Conservation (phyloP, 2,888 invertebrate species). For the Nemapogon koenigi region DNA sequence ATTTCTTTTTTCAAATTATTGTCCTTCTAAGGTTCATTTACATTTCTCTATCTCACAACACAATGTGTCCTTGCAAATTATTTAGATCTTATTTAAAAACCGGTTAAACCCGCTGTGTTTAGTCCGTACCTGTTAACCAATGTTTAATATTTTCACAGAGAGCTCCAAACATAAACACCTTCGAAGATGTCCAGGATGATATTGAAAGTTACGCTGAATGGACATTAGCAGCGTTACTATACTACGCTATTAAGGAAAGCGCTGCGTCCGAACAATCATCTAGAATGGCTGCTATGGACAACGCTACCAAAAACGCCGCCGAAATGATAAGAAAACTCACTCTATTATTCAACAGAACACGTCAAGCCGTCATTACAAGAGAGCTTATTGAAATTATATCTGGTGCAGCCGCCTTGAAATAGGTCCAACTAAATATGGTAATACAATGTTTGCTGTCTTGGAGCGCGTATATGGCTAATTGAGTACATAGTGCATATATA, state of each 20-base stretch:
- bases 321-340: conserved; percentile 81
- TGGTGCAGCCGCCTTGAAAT: conserved; percentile 79
- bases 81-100: no score
- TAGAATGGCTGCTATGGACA: conserved; percentile 86
- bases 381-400: conserved; percentile 93
- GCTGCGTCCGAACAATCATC: conserved; percentile 80
- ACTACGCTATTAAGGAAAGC: conserved; percentile 77
- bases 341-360: conserved; percentile 76
- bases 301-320: conserved; percentile 81
- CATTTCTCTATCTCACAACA: no score
- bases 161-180: conserved; percentile 70
- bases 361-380: conserved; percentile 85
- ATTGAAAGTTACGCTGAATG: conserved; percentile 76
- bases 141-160: conserved; percentile 28
- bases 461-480: no score
- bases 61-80: no score
- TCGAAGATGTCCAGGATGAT: conserved; percentile 75
- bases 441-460: no score
- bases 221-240: conserved; percentile 73
- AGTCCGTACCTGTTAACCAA: no score
- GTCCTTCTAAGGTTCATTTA: no score
- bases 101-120: no score
- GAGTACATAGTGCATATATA: no score
- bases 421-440: no score
- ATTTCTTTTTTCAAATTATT: no score